phyloP scores from a whole-genome alignment of 2,888 invertebrate species.

The Prosapia bicincta region DNA sequence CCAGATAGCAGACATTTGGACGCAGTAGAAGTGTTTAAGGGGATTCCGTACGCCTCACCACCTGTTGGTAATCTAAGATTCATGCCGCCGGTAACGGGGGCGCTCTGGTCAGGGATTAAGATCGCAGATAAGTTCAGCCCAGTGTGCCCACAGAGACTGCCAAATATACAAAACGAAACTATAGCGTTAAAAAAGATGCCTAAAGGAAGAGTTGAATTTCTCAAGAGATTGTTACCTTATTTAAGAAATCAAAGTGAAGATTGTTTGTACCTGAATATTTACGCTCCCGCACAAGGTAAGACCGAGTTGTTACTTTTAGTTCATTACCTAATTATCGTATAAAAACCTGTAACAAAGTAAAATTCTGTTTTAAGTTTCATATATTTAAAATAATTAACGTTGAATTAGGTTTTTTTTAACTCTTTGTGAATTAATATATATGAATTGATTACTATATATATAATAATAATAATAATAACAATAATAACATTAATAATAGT shows the following conservation, averaged over 20 bases:
- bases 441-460: too few species aligned
- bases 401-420: too few species aligned
- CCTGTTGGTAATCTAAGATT: conserved; percentile 85
- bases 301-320: too few species aligned
- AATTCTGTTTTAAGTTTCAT: too few species aligned
- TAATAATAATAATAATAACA: too few species aligned
- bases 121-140: conserved; percentile 84
- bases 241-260: conserved; percentile 93
- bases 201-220: conserved; percentile 80
- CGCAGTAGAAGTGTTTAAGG: conserved; percentile 88
- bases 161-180: conserved; percentile 77
- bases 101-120: conserved; percentile 87
- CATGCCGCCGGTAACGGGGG: conserved; percentile 94
- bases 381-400: too few species aligned
- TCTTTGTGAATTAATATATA: too few species aligned
- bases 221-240: conserved; percentile 82
- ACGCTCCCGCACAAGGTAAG: conserved; percentile 93
- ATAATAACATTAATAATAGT: too few species aligned
- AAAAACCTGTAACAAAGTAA: too few species aligned
- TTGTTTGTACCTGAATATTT: conserved; percentile 95
- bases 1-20: conserved; percentile 77
- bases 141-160: conserved; percentile 89
- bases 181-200: conserved; percentile 83
- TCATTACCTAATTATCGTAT: too few species aligned
- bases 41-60: conserved; percentile 92